phyloP scores from a whole-genome alignment of 2,888 invertebrate genomes.

The Mystacides longicornis region DNA sequence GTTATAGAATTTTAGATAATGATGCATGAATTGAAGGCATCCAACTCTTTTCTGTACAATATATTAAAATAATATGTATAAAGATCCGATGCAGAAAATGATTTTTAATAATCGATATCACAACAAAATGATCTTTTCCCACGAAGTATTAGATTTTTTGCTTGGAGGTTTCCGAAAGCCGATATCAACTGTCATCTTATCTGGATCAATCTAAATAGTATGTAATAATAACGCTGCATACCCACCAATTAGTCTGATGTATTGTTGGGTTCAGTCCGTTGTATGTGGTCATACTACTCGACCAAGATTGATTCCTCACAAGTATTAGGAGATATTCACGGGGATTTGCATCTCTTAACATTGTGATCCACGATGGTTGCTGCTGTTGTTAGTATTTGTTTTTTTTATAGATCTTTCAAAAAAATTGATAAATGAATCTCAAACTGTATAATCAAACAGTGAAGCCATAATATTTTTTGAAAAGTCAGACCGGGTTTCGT shows the following conservation, averaged over 20 bases:
- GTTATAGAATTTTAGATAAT: too few species aligned
- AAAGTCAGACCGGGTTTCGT: too few species aligned
- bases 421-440: too few species aligned
- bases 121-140: neutral
- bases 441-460: too few species aligned
- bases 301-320: too few species aligned
- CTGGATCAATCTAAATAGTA: neutral
- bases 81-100: neutral
- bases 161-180: neutral
- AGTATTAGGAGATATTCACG: conserved; percentile 7
- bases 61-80: neutral
- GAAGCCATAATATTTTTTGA: too few species aligned
- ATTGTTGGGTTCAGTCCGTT: neutral
- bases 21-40: too few species aligned
- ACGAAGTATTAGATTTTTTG: conserved; percentile 2
- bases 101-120: neutral
- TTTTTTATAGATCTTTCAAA: too few species aligned
- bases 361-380: neutral
- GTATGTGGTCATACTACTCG: neutral
- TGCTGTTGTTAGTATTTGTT: too few species aligned
- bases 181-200: conserved; percentile 1
- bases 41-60: too few species aligned
- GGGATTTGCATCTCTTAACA: conserved; percentile 11
- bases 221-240: neutral
- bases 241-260: too few species aligned